These are phyloP conservation scores for Caprella mutica DNA, from an alignment of 2,888 invertebrate genomes.

Conservation along the genomic window DNA sequence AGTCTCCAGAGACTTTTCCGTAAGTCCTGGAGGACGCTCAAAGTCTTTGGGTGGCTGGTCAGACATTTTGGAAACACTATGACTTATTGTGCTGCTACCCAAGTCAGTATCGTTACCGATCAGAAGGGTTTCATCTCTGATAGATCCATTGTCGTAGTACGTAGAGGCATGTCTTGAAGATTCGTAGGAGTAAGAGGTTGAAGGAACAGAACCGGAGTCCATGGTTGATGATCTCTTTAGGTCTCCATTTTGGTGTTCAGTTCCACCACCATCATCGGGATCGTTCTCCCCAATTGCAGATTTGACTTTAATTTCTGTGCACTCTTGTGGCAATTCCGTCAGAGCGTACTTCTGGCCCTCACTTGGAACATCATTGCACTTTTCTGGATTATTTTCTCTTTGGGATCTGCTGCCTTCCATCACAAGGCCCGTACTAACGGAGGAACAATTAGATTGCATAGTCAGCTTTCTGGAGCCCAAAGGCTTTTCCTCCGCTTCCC, in stretches of 20 bases:
- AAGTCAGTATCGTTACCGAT: not conserved
- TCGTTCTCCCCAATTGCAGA: too few species aligned
- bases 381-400: not conserved
- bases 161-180: not conserved
- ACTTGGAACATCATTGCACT: not conserved
- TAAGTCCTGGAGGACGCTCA: not conserved
- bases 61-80: not conserved
- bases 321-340: too few species aligned
- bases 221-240: too few species aligned
- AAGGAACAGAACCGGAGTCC: conserved; percentile 6
- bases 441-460: not conserved
- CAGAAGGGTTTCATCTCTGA: conserved; percentile 1
- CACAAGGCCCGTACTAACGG: not conserved
- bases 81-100: conserved; percentile 1
- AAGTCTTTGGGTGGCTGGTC: not conserved
- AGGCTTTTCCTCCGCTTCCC: too few species aligned
- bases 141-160: not conserved
- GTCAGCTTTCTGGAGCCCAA: too few species aligned
- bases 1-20: not conserved
- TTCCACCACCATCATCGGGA: too few species aligned
- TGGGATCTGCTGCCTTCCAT: not conserved
- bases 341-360: not conserved
- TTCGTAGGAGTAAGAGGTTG: not conserved
- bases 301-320: too few species aligned
- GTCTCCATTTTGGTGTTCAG: too few species aligned